phyloP scores from a whole-genome alignment of 2,113 vertebrate genomes.

The Apodemus sylvaticus region DNA sequence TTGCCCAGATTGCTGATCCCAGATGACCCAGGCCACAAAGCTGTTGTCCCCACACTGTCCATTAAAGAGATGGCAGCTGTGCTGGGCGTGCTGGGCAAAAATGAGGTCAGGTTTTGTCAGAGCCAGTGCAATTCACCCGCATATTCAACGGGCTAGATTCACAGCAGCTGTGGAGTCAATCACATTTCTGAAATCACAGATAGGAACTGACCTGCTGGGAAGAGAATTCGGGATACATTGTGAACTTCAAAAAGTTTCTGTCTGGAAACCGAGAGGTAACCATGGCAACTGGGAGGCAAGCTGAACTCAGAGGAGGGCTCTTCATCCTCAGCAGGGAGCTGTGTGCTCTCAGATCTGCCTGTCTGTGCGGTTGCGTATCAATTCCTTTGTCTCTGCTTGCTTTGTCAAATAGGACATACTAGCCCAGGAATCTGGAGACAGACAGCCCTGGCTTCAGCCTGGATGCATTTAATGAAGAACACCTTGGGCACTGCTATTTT shows the following conservation, averaged over 20 bases:
- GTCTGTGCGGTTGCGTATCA: neutral
- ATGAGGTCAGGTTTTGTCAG: constrained; percentile 38
- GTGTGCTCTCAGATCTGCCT: neutral
- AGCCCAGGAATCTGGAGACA: neutral
- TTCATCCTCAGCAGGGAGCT: constrained; percentile 57
- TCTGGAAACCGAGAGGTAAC: constrained; percentile 69
- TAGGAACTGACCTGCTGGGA: constrained; percentile 52
- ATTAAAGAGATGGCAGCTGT: neutral
- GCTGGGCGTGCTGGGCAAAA: neutral
- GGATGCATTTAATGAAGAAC: neutral
- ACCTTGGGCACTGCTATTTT: neutral
- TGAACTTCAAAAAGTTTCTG: constrained; percentile 77
- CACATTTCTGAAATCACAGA: constrained; percentile 36
- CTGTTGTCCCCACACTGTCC: neutral
- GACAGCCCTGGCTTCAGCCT: neutral
- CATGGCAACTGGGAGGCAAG: constrained; percentile 63
- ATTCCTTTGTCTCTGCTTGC: constrained; percentile 46
- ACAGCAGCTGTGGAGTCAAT: constrained; percentile 12
- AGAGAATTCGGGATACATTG: constrained; percentile 64
- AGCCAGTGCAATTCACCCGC: neutral
- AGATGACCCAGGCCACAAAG: neutral
- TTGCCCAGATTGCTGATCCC: neutral
- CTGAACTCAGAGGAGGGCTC: constrained; percentile 35
- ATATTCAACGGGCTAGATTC: constrained; percentile 1
- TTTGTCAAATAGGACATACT: neutral